Conservation (phyloP, 2,797 vertebrate genomes). For the Pseudopleuronectes americanus region DNA sequence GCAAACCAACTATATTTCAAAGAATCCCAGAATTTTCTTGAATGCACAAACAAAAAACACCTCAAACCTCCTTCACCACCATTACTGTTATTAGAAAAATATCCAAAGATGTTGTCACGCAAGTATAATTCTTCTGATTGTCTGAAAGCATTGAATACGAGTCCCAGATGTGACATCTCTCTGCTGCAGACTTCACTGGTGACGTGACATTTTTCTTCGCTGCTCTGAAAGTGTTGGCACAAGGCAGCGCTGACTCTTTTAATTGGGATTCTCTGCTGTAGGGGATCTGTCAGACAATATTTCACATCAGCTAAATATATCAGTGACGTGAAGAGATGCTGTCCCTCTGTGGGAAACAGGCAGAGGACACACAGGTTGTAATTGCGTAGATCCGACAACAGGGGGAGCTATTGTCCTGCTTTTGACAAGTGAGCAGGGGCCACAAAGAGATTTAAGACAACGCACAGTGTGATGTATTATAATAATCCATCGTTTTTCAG, state of each 20-base stretch:
- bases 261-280: constrained; percentile 29
- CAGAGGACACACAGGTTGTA: constrained; percentile 27
- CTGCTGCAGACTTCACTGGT: constrained; percentile 17
- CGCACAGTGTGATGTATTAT: background rate
- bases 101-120: background rate
- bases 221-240: constrained; percentile 22
- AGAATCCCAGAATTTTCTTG: background rate
- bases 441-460: constrained; percentile 8
- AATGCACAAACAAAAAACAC: background rate
- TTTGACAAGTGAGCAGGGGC: constrained; percentile 21
- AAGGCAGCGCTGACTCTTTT: constrained; percentile 21
- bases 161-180: constrained; percentile 1
- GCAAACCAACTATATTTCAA: background rate
- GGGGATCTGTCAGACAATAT: constrained; percentile 45
- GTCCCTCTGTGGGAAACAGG: background rate
- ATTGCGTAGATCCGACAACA: constrained; percentile 31
- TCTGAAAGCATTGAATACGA: background rate
- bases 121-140: background rate
- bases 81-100: background rate
- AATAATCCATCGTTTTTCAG: background rate
- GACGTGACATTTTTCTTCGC: constrained; percentile 19
- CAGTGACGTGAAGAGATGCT: constrained; percentile 3
- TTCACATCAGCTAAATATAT: constrained; percentile 43
- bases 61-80: background rate
- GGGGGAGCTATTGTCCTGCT: constrained; percentile 50